Evolutionary conservation across 1,140 invertebrate genomes (phyloP), one percentile per base, ranked within the genome.

Genomic region (Drosophila athabasca): DNA sequence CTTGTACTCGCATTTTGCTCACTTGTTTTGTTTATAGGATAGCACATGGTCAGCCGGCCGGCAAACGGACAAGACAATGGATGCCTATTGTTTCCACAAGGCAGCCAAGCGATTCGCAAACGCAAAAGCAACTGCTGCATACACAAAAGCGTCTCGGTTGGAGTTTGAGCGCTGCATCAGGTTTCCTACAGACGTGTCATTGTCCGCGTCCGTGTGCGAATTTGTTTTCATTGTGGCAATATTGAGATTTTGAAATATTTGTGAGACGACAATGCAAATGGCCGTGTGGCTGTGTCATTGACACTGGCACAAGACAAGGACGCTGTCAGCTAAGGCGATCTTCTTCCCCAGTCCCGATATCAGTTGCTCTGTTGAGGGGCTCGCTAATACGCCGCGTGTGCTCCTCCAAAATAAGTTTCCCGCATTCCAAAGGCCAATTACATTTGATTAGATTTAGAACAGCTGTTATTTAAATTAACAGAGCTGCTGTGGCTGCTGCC

Each of bases 391-490:
- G 29, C 35, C 35, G 35, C 35, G 35, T 39, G 11, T 13, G 9
- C 29, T 6, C 50, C 11, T 8, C 22, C n/a, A 3, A 35, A 31
- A 52, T 35, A 52, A 8, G 67, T 71, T 74, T 49, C 57, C 71
- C 50, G 69, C 58, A 81, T 81, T 52, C 69, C 73, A 49, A 29
- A 39, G 44, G 61, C 51, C 68, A 65, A 54, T 57, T 77, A 52
- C 22, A 24, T 79, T 84, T 84, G 80, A 84, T 84, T 84, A 84
- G 51, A 85, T 71, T 31, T 31, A 7, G 48, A 57, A 9, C 41
- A 35, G 54, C 62, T 66, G 72, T 83, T 79, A 84, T 72, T 75
- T 79, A 62, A 75, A 62, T 58, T 74, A 83, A 79, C 83, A 70
- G 64, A 58, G 73, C 64, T 69, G 50, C 51, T 75, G 48, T 50